phyloP scores from a whole-genome alignment of 2,888 invertebrate genomes.

The Lissocephala sabroskyi region DNA sequence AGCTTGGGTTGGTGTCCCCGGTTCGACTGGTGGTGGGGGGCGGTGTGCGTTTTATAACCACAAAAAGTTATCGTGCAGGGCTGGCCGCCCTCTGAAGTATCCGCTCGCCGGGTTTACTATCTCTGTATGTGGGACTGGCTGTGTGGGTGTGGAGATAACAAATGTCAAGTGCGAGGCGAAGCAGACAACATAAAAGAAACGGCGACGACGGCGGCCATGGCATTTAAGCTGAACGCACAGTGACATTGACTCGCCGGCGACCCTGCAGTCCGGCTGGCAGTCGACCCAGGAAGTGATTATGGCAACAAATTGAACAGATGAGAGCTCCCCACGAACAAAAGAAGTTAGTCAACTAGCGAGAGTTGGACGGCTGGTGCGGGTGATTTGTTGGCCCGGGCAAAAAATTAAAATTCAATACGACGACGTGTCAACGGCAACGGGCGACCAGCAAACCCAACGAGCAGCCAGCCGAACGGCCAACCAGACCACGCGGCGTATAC shows the following conservation, averaged over 20 bases:
- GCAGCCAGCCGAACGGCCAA: neutral
- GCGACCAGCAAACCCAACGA: conserved; percentile 19
- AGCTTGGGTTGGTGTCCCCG: no score
- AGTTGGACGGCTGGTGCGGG: neutral
- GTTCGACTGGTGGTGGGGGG: no score
- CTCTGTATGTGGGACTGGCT: no score
- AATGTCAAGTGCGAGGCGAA: conserved; percentile 4
- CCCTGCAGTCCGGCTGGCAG: no score
- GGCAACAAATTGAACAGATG: conserved; percentile 13
- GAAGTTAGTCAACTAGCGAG: neutral
- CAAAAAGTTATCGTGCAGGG: conserved; percentile 4
- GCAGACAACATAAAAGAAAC: conserved; percentile 1
- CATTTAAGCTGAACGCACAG: conserved; percentile 9
- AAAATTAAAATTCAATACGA: conserved; percentile 28
- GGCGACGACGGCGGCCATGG: neutral
- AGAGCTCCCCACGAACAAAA: conserved; percentile 3
- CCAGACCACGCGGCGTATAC: neutral
- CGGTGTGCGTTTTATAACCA: conserved; percentile 2
- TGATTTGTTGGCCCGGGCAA: neutral
- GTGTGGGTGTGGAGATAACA: conserved; percentile 4
- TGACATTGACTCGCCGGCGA: conserved; percentile 6
- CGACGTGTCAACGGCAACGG: conserved; percentile 22
- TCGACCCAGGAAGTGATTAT: conserved; percentile 11
- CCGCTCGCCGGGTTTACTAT: neutral
- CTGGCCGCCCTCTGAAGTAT: neutral